phyloP scores from a whole-genome alignment of 2,888 invertebrate species.

The Seira ritae region DNA sequence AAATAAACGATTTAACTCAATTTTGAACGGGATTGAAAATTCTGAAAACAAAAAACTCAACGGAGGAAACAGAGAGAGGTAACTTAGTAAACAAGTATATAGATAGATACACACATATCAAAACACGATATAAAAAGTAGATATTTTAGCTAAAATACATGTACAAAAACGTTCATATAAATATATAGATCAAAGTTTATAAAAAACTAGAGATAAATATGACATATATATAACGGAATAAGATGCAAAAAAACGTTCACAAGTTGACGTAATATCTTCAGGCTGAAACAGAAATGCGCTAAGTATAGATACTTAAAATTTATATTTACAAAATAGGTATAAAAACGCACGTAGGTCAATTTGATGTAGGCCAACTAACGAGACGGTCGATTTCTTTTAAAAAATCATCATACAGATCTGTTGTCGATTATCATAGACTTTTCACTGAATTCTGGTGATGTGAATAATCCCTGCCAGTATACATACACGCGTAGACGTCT shows the following conservation, averaged over 20 bases:
- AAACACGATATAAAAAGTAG: not conserved
- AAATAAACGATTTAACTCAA: not conserved
- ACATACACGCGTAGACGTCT: not conserved
- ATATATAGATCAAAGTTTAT: not conserved
- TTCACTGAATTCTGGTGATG: not conserved
- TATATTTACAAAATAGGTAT: not conserved
- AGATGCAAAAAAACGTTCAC: not conserved
- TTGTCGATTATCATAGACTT: not conserved
- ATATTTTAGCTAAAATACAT: constrained; percentile 13
- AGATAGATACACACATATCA: constrained; percentile 20
- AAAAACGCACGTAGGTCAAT: too few relatives aligned
- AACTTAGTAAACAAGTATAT: not conserved
- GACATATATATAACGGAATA: not conserved
- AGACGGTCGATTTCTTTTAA: not conserved
- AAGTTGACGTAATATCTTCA: not conserved
- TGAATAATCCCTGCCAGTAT: not conserved
- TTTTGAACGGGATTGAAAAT: not conserved
- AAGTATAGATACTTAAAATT: not conserved
- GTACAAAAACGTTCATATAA: constrained; percentile 19
- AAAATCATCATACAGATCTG: not conserved
- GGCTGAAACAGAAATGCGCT: not conserved
- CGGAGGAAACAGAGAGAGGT: not conserved
- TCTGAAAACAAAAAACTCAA: not conserved
- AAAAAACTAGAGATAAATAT: not conserved
- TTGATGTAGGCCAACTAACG: not conserved